phyloP scores from a whole-genome alignment of 2,888 invertebrate species.

The Ormyrus nitidulus region DNA sequence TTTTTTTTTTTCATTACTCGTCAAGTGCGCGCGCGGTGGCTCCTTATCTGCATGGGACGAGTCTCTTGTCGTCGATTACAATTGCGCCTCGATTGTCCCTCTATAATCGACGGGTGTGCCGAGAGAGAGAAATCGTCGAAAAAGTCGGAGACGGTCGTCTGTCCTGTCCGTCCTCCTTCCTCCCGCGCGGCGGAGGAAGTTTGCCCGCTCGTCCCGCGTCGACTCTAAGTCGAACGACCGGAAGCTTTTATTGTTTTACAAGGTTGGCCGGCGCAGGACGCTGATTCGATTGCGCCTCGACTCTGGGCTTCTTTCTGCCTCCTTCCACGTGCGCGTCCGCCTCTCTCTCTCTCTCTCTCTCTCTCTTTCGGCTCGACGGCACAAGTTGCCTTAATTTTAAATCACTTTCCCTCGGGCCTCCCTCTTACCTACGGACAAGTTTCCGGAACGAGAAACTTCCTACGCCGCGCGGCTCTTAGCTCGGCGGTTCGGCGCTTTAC shows the following conservation, averaged over 20 bases:
- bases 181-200: neutral
- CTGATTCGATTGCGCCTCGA: constrained; percentile 67
- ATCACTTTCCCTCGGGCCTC: neutral
- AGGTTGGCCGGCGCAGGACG: constrained; percentile 65
- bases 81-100: constrained; percentile 49
- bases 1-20: constrained; percentile 42
- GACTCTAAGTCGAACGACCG: constrained; percentile 61
- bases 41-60: constrained; percentile 47
- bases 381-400: constrained; percentile 32
- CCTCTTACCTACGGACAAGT: no score
- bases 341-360: neutral
- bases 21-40: constrained; percentile 38
- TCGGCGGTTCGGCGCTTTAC: no score
- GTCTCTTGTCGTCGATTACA: constrained; percentile 33
- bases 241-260: constrained; percentile 76
- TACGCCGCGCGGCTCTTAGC: no score
- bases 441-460: no score
- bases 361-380: neutral
- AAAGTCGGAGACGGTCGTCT: neutral
- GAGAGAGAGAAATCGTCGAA: neutral
- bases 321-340: neutral
- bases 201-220: neutral
- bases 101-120: no score
- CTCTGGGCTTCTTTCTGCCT: neutral
- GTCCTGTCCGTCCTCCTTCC: neutral